Conservation (phyloP, 1,140 invertebrate genomes). For the Chelonus insularis region DNA sequence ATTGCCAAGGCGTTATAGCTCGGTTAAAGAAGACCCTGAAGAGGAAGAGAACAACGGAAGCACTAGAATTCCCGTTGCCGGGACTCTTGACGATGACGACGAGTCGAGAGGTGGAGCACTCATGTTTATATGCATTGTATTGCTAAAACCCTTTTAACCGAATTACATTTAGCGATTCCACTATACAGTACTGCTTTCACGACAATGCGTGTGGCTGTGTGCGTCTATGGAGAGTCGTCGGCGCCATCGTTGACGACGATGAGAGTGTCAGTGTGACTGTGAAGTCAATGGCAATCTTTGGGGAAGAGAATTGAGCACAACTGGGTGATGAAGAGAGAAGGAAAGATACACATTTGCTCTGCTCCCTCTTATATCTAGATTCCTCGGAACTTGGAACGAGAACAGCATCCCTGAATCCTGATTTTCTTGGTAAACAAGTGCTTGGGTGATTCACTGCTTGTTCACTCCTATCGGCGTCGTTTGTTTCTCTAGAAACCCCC, state of each 20-base stretch:
- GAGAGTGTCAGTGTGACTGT: not conserved
- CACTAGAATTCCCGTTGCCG: not conserved
- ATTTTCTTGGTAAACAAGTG: constrained; percentile 60
- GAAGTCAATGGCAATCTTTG: constrained; percentile 8
- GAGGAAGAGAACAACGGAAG: not conserved
- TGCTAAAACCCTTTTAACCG: constrained; percentile 60
- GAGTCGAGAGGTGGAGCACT: constrained; percentile 35
- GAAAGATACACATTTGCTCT: not conserved
- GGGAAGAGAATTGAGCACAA: constrained; percentile 12
- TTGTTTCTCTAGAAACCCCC: constrained; percentile 50
- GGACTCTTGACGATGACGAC: constrained; percentile 5
- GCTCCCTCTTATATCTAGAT: constrained; percentile 4
- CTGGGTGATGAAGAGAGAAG: constrained; percentile 1
- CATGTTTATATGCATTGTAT: constrained; percentile 61
- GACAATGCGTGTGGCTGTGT: constrained; percentile 10
- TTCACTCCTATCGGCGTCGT: constrained; percentile 55
- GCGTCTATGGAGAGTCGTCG: constrained; percentile 8
- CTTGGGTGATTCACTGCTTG: constrained; percentile 59
- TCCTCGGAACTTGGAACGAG: constrained; percentile 22
- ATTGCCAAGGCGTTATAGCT: too few species aligned
- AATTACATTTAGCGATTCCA: constrained; percentile 60
- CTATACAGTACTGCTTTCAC: constrained; percentile 21
- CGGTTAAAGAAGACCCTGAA: constrained; percentile 4
- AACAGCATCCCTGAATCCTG: constrained; percentile 49
- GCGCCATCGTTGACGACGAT: constrained; percentile 11